These are phyloP conservation scores for Sebastes trivittatus DNA, from an alignment of 2,797 vertebrate genomes.

Conservation along the genomic window DNA sequence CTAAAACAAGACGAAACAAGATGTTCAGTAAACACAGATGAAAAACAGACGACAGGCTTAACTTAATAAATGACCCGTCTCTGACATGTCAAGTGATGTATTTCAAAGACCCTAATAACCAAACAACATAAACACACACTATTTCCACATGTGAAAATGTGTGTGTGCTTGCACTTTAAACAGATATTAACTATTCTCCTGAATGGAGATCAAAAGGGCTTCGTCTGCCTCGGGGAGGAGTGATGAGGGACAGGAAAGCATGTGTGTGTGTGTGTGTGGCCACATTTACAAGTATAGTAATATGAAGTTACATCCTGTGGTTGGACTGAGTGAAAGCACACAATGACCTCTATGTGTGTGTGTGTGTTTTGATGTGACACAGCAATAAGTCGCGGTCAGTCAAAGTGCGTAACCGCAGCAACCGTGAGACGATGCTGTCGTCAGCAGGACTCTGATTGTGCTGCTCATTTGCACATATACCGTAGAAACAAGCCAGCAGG, in stretches of 20 bases:
- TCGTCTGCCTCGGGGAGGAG: constrained; percentile 5
- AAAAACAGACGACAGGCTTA: neutral
- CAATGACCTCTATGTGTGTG: neutral
- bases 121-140: neutral
- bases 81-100: neutral
- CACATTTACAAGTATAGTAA: neutral
- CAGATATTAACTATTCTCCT: constrained; percentile 41
- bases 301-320: constrained; percentile 5
- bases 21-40: neutral
- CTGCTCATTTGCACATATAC: constrained; percentile 72
- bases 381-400: neutral
- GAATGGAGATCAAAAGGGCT: constrained; percentile 54
- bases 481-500: constrained; percentile 16
- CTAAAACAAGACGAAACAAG: constrained; percentile 6
- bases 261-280: neutral
- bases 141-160: neutral
- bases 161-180: constrained; percentile 38
- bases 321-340: neutral
- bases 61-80: neutral
- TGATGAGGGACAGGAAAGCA: neutral
- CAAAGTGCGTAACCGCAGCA: constrained; percentile 12
- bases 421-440: constrained; percentile 2
- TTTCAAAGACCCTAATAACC: neutral
- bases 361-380: neutral
- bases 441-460: constrained; percentile 27